Evolutionary conservation across 2,888 invertebrate genomes (phyloP).

Genomic region (Cabera pusaria): DNA sequence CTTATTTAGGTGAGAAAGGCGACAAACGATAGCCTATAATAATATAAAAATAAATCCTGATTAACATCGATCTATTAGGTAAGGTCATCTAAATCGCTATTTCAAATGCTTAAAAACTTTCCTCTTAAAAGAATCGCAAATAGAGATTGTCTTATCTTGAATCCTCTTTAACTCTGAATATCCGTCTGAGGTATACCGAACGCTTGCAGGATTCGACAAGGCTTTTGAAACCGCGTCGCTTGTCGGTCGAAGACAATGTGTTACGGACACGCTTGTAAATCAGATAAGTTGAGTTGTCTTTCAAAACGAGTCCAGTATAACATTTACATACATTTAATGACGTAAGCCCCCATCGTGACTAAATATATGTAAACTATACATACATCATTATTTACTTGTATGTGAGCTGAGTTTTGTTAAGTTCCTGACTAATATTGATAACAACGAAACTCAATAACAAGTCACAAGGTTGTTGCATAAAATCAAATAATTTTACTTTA

Average conservation of each 20-base stretch:
- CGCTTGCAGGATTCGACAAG: constrained; percentile 37
- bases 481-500: too few species aligned
- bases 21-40: too few species aligned
- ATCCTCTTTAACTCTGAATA: constrained; percentile 21
- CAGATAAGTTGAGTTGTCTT: constrained; percentile 49
- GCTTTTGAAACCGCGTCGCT: constrained; percentile 36
- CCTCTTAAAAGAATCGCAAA: constrained; percentile 10
- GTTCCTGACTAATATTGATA: constrained; percentile 40
- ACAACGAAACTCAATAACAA: constrained; percentile 9
- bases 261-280: constrained; percentile 63
- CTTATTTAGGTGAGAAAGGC: too few species aligned
- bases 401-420: constrained; percentile 37
- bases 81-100: too few species aligned
- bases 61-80: too few species aligned
- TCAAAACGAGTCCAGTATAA: constrained; percentile 55
- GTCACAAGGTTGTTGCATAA: constrained; percentile 16
- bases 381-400: constrained; percentile 42
- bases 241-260: constrained; percentile 53
- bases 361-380: constrained; percentile 35
- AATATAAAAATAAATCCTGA: too few species aligned
- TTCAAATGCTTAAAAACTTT: constrained; percentile 24
- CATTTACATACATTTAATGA: constrained; percentile 41
- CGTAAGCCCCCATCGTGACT: constrained; percentile 54
- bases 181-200: constrained; percentile 15
- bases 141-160: constrained; percentile 9